Evolutionary conservation across 2,113 vertebrate species (phyloP).

Genomic region (Potamarius usumacintae): DNA sequence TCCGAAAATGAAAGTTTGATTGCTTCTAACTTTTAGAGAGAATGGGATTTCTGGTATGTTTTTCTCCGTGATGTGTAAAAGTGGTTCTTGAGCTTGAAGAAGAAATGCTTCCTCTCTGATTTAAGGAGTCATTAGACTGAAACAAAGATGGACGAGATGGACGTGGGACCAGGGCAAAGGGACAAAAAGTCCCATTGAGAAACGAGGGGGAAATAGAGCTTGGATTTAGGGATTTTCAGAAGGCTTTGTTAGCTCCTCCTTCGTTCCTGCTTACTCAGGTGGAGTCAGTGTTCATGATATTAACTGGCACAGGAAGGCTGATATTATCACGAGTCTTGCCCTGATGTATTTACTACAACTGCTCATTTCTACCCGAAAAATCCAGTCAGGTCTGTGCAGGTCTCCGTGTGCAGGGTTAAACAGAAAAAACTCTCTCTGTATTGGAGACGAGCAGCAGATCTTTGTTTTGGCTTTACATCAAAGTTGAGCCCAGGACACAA

Average conservation of each 20-base stretch:
- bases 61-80: slow-evolving; percentile 5
- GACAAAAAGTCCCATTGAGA: slow-evolving; percentile 50
- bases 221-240: slow-evolving; percentile 50
- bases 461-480: slow-evolving; percentile 38
- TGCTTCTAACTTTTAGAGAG: neutral
- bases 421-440: slow-evolving; percentile 15
- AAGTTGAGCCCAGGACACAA: slow-evolving; percentile 9
- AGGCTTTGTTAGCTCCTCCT: slow-evolving; percentile 25
- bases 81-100: slow-evolving; percentile 19
- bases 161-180: neutral
- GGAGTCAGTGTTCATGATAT: slow-evolving; percentile 31
- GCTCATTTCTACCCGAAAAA: slow-evolving; percentile 9
- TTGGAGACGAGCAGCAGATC: slow-evolving; percentile 6
- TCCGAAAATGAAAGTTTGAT: too few relatives aligned
- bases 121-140: slow-evolving; percentile 47
- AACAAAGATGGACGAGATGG: slow-evolving; percentile 26
- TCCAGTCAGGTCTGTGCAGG: neutral
- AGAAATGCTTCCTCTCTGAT: slow-evolving; percentile 40
- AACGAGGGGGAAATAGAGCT: slow-evolving; percentile 28
- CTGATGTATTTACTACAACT: slow-evolving; percentile 6
- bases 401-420: slow-evolving; percentile 3
- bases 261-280: slow-evolving; percentile 28
- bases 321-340: slow-evolving; percentile 35
- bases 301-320: slow-evolving; percentile 36
- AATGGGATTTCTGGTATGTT: neutral